Evolutionary conservation across 2,888 invertebrate species (phyloP).

Genomic region (Frankliniella intonsa): DNA sequence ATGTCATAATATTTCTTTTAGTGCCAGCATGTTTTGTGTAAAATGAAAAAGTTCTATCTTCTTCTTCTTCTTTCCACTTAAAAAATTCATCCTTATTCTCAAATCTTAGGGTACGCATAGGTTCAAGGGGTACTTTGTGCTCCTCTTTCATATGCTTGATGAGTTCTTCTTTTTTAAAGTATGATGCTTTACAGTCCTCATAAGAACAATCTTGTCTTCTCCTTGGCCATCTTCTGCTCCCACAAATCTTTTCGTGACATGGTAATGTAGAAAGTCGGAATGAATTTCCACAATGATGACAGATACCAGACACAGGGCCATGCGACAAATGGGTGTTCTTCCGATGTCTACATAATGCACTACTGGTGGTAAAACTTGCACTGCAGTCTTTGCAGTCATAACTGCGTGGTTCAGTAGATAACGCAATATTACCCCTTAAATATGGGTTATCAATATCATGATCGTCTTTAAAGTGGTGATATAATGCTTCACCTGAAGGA

Average conservation of each 20-base stretch:
- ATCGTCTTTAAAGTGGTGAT: background rate
- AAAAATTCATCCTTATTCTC: background rate
- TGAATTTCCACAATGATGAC: background rate
- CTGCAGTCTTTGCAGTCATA: background rate
- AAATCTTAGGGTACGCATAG: background rate
- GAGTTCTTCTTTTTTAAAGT: background rate
- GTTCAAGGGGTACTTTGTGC: background rate
- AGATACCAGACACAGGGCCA: background rate
- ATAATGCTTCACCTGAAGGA: background rate
- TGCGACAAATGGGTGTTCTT: background rate
- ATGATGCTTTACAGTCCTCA: background rate
- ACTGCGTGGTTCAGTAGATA: background rate
- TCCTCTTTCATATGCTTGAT: background rate
- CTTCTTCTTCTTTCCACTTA: background rate
- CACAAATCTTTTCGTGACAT: background rate
- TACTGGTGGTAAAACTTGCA: background rate
- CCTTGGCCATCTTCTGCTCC: background rate
- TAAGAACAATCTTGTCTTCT: background rate
- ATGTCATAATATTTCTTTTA: background rate
- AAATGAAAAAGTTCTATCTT: background rate
- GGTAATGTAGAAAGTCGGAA: background rate
- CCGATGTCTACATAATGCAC: background rate
- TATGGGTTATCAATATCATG: background rate
- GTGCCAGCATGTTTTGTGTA: conserved; percentile 7
- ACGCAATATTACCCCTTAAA: background rate